These are phyloP conservation scores for Perdita meconis DNA, from an alignment of 2,888 invertebrate species.

Conservation along the genomic window DNA sequence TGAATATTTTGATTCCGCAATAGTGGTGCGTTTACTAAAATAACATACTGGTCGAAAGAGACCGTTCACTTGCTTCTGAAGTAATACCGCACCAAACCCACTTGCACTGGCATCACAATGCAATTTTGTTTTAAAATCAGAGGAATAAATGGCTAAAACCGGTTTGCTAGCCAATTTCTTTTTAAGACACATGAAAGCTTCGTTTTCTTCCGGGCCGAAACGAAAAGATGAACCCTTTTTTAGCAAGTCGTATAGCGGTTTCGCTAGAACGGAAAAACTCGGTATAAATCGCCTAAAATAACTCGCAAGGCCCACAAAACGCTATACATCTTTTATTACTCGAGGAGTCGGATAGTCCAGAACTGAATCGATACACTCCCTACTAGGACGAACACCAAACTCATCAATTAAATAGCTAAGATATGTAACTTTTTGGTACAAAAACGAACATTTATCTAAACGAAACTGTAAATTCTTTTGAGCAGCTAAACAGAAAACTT, in stretches of 20 bases:
- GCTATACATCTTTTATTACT: too few relatives aligned
- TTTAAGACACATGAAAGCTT: neutral
- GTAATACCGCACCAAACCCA: neutral
- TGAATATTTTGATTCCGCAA: too few relatives aligned
- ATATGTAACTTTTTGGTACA: slow-evolving; percentile 10
- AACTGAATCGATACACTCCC: slow-evolving; percentile 37
- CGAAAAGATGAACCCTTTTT: neutral
- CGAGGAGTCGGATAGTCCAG: slow-evolving; percentile 51
- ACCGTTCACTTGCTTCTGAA: too few relatives aligned
- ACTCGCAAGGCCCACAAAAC: too few relatives aligned
- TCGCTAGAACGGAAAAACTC: neutral
- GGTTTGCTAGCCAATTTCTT: neutral
- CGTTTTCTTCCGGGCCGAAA: neutral
- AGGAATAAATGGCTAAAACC: neutral
- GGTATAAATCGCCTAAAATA: neutral
- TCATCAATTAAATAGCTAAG: slow-evolving; percentile 37
- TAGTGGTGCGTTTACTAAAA: too few relatives aligned
- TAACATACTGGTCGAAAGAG: too few relatives aligned
- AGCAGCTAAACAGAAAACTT: slow-evolving; percentile 43
- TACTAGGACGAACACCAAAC: slow-evolving; percentile 51
- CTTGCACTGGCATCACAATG: neutral
- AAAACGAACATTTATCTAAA: slow-evolving; percentile 28
- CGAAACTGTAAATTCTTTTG: slow-evolving; percentile 12
- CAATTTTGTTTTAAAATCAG: neutral
- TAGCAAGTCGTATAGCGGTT: neutral